Evolutionary conservation across 2,888 invertebrate genomes (phyloP), one percentile per base, ranked within the genome.

Genomic region (Hydraecia micacea): DNA sequence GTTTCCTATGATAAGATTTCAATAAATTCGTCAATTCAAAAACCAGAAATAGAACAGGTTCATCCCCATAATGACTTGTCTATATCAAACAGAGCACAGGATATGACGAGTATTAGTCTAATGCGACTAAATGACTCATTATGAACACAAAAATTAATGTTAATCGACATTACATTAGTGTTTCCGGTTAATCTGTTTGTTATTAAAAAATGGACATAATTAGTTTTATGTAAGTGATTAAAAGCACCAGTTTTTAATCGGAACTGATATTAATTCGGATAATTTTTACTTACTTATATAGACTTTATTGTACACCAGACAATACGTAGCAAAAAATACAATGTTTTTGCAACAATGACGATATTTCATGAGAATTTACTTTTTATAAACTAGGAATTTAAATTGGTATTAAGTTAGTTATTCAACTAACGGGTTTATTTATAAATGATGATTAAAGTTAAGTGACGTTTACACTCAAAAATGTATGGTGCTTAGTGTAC

Each of bases 101-200:
- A 89, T 89, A 88, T 89, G 88, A 84, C 82, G 75, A 39, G 55
- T 80, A 89, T 89, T 86, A 85, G 75, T 32, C 60, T 89, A 87
- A 89, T 89, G 79, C 58, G 42, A 74, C 83, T 82, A 87, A 88
- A 88, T 88, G 85, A 80, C 87, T 87, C 89, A 85, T 90, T 90
- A 90, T 67, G 71, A 78, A 69, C 75, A 85, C 79, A 88, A 86
- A 88, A 86, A 83, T 77, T 52, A 70, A 73, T 79, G 77, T 66
- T 80, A 84, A 85, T 73, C 77, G 79, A 81, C 83, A 67, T 68
- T 80, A n/a, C 83, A 86, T 87, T 83, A 79, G 81, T 79, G 75
- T 71, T 86, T 90, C 90, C 89, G 85, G 87, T 86, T 1, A 32
- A 32, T 71, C 15, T 74, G 73, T 62, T 81, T 67, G 71, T 86